These are phyloP conservation scores for Pherbina coryleti DNA, from an alignment of 2,888 invertebrate genomes.

Conservation along the genomic window DNA sequence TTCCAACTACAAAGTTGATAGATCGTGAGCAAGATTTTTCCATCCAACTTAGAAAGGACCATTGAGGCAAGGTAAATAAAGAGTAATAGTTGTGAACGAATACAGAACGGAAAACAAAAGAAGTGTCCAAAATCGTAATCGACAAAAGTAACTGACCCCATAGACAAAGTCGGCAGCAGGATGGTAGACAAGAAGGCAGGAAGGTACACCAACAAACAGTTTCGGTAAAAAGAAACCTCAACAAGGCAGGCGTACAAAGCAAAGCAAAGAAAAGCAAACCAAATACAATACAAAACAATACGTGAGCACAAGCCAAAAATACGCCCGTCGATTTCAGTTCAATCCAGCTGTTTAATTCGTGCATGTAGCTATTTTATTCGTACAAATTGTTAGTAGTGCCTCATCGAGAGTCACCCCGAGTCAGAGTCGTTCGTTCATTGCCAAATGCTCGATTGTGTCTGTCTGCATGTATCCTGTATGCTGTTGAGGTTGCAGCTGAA, in stretches of 20 bases:
- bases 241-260: neutral
- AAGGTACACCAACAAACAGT: neutral
- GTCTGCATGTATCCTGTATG: too few species aligned
- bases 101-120: neutral
- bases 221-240: neutral
- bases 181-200: too few species aligned
- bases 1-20: slow-evolving; percentile 12
- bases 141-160: slow-evolving; percentile 24
- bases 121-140: slow-evolving; percentile 20
- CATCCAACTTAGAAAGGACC: slow-evolving; percentile 13
- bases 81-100: neutral
- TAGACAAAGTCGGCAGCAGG: neutral
- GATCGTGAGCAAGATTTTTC: slow-evolving; percentile 32
- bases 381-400: slow-evolving; percentile 57
- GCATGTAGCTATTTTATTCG: slow-evolving; percentile 56
- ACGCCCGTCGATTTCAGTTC: neutral
- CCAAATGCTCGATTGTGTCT: neutral
- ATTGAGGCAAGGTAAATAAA: neutral
- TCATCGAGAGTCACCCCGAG: neutral
- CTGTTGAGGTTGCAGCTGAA: neutral
- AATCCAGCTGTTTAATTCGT: slow-evolving; percentile 53
- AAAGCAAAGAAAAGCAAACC: too few species aligned
- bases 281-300: slow-evolving; percentile 11
- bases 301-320: slow-evolving; percentile 21
- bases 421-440: slow-evolving; percentile 4